These are phyloP conservation scores for Pristionchus arcanus DNA, from an alignment of 2,888 invertebrate genomes.

Conservation along the genomic window DNA sequence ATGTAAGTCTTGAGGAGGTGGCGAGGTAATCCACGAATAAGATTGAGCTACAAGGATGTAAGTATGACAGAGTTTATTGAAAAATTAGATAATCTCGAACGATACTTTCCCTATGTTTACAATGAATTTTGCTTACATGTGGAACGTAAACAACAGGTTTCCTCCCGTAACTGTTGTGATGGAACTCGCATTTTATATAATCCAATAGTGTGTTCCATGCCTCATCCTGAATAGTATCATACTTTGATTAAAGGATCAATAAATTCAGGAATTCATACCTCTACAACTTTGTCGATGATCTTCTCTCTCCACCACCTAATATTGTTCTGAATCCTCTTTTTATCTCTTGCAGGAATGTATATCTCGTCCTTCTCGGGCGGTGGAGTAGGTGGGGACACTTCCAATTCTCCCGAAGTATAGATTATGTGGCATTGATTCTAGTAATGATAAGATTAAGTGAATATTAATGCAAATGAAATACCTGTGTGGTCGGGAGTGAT, in stretches of 20 bases:
- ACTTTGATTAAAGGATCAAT: background rate
- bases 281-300: slow-evolving; percentile 1
- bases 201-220: slow-evolving; percentile 28
- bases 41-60: slow-evolving; percentile 19
- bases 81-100: background rate
- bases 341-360: background rate
- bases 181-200: slow-evolving; percentile 40
- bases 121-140: slow-evolving; percentile 4
- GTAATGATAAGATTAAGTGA: background rate
- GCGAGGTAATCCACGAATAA: slow-evolving; percentile 27
- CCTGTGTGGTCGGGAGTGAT: background rate
- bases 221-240: background rate
- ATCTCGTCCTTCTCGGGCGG: background rate
- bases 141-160: slow-evolving; percentile 36
- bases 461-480: background rate
- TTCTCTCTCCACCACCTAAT: slow-evolving; percentile 5
- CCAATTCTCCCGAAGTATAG: background rate
- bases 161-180: slow-evolving; percentile 51
- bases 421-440: background rate
- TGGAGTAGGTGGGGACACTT: background rate
- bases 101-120: background rate
- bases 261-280: background rate
- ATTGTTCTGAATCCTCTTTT: slow-evolving; percentile 3
- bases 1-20: slow-evolving; percentile 47
- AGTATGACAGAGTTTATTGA: background rate